phyloP scores from a whole-genome alignment of 2,888 invertebrate genomes.

The Podabrus alpinus region DNA sequence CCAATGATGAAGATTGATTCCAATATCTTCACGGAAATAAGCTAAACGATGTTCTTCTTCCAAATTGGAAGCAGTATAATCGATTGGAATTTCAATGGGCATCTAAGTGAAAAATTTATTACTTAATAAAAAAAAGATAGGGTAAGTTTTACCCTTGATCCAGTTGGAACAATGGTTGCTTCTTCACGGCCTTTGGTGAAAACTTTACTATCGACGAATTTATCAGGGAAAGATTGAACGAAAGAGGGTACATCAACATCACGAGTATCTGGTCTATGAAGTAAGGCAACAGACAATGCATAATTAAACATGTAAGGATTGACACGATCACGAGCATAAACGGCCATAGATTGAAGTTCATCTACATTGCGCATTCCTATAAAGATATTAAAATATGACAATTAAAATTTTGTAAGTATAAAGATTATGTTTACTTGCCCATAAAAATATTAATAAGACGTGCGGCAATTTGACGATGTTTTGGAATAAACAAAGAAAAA shows the following conservation, averaged over 20 bases:
- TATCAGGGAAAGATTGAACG: slow-evolving; percentile 79
- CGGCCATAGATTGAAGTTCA: slow-evolving; percentile 72
- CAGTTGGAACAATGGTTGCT: slow-evolving; percentile 64
- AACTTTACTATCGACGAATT: slow-evolving; percentile 76
- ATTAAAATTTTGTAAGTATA: not conserved
- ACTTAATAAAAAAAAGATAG: not conserved
- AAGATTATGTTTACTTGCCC: slow-evolving; percentile 55
- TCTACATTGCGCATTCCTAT: slow-evolving; percentile 71
- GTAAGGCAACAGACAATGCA: slow-evolving; percentile 73
- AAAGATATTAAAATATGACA: slow-evolving; percentile 19
- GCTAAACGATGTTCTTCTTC: slow-evolving; percentile 81
- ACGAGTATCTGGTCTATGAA: slow-evolving; percentile 74
- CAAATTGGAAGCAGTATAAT: slow-evolving; percentile 74
- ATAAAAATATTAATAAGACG: slow-evolving; percentile 71
- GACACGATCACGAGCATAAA: slow-evolving; percentile 71
- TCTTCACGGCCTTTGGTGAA: slow-evolving; percentile 73
- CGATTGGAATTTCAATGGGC: slow-evolving; percentile 70
- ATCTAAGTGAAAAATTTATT: slow-evolving; percentile 53
- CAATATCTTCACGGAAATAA: slow-evolving; percentile 85
- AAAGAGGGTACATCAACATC: slow-evolving; percentile 73
- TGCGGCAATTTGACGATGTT: slow-evolving; percentile 72
- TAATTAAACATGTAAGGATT: slow-evolving; percentile 85
- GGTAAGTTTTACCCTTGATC: slow-evolving; percentile 62
- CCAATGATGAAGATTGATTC: slow-evolving; percentile 88
- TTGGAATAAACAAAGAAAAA: slow-evolving; percentile 76